Base-by-base conservation (phyloP, 2,888 invertebrate species). In the Eupithecia exiguata region DNA sequence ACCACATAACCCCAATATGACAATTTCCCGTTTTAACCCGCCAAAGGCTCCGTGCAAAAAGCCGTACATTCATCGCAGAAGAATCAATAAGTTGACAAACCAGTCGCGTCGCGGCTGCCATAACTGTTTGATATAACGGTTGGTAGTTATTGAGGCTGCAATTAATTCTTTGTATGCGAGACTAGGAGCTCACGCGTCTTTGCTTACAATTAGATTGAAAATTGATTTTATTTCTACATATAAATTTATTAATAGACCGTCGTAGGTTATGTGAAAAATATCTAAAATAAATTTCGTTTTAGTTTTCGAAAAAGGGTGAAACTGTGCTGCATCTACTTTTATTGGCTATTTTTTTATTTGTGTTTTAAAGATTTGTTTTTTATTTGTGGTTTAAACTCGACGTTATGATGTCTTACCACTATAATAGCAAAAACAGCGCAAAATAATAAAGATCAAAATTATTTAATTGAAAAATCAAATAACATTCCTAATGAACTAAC, bases 21-120 rank as follows among this genome's bases (percentile, higher is more conserved):
- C 38, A 65, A 65, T 36, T 65, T 58, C 58, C 58, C 58, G 58
- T 65, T 67, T 67, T 43, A 67, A 38, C 68, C 18, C 43, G n/a
- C 68, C 68, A 35, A 46, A 68, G 18, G 40, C 16, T 21, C 65
- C 65, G 35, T 38, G 36, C 58, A 67, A 68, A 76, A 76, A 73
- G 46, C 68, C 53, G 46, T 68, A 61, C 72, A 66, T 38, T 69
- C 62, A 69, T 68, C 25, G 58, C 58, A 68, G 70, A 66, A 68
- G 70, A 62, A 76, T 78, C 79, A 78, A 78, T 78, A 79, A 70
- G 80, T 80, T 75, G 77, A 76, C 77, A 69, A 77, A 79, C 81
- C 77, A 72, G 81, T 81, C 62, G 21, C 21, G 12, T 5, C 68
- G 61, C 30, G 68, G 53, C 69, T 69, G 72, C 73, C 74, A 74